Percentiles rank a stretch among this genome's conserved stretches.
phyloP scores from a whole-genome alignment of 2,888 invertebrate genomes.

The Ethmia dodecea region DNA sequence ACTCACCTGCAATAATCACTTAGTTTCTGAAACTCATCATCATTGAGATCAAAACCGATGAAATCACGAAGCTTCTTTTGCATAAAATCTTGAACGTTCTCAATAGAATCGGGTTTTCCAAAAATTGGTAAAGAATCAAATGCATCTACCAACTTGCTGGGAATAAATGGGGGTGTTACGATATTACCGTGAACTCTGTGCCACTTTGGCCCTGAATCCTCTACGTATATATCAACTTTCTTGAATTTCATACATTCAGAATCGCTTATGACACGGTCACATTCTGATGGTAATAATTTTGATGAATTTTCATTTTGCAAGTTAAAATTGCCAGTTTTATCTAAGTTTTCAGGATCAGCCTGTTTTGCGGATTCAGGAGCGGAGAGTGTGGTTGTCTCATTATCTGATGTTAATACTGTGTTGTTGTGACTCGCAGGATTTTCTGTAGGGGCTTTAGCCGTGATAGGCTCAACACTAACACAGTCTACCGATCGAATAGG shows the following conservation, averaged over 20 bases:
- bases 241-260: conserved; percentile 9
- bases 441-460: too few relatives aligned
- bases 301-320: neutral
- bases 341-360: too few relatives aligned
- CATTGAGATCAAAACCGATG: conserved; percentile 47
- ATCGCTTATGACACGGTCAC: neutral
- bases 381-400: too few relatives aligned
- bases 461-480: too few relatives aligned
- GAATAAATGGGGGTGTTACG: conserved; percentile 41
- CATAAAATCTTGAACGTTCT: conserved; percentile 30
- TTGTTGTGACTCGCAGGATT: too few relatives aligned
- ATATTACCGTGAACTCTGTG: conserved; percentile 37
- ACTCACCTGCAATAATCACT: conserved; percentile 64
- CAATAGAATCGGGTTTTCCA: conserved; percentile 32
- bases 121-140: conserved; percentile 49
- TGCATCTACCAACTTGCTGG: conserved; percentile 41
- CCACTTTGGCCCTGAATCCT: conserved; percentile 38
- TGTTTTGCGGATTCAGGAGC: too few relatives aligned
- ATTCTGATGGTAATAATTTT: neutral
- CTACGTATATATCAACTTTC: conserved; percentile 31
- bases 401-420: too few relatives aligned
- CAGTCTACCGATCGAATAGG: too few relatives aligned
- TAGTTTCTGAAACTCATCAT: conserved; percentile 55
- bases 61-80: conserved; percentile 42
- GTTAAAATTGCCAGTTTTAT: too few relatives aligned